Base-by-base conservation (phyloP, 2,113 vertebrate species). In the Ctenomys sociabilis region DNA sequence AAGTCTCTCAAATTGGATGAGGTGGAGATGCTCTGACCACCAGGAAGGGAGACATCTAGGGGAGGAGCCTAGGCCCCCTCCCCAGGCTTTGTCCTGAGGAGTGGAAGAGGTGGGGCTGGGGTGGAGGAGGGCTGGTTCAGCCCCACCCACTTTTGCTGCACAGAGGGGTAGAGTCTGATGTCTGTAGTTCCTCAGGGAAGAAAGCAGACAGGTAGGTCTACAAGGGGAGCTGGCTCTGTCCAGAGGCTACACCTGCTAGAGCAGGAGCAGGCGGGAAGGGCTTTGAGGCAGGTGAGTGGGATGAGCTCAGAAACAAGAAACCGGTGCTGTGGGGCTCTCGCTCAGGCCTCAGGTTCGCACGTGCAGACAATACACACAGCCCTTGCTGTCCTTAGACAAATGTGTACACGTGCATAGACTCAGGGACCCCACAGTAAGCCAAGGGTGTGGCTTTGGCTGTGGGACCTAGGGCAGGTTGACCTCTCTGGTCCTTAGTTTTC, bases 1-100 rank as follows among this genome's bases (percentile, higher is more conserved):
- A 35, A 35, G 66, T 82, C 13, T 3, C 37, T 45, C 4, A 5
- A 19, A 13, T 21, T 0, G 9, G 57, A 1, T 3, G 17, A 35
- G 17, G 40, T 30, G 4, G 61, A 21, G 37, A 16, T 68, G 80
- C 77, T 83, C 28, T 72, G 40, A 24, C 30, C 30, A 30, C 26
- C 49, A 28, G 7, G 35, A 5, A 9, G 75, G 3, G 3, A 32
- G 72, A 26, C 63, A 64, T 35, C 66, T 17, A 3, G 17, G 17
- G 45, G 40, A 14, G 72, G 35, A 45, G 45, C 30, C 5, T 4
- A 7, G 21, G 11, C 10, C 13, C 19, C 19, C 40, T 4, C 52
- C 5, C 54, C 54, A 19, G 19, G 54, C 16, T 73, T 85, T 28
- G 90, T 59, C 3, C 4, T 5, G 30, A 35, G 72, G 7, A 16